A percentile compares a stretch with the other conserved stretches of the same genome.
Evolutionary conservation across 2,888 invertebrate species (phyloP).

Genomic region (Morinoia aosen): DNA sequence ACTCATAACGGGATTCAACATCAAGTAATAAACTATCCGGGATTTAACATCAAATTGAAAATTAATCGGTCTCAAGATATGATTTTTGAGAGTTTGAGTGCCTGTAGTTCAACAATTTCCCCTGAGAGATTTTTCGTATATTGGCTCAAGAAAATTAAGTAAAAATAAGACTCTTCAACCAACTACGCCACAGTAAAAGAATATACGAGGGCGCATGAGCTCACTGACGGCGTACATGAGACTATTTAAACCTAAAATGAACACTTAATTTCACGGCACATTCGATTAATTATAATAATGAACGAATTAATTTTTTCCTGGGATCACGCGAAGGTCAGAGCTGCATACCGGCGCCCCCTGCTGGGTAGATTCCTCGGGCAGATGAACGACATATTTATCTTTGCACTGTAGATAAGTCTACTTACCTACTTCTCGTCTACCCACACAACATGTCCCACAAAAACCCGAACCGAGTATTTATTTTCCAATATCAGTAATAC

Average conservation of each 20-base stretch:
- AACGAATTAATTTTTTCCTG: not conserved
- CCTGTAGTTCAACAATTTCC: not conserved
- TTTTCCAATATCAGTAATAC: too few species aligned
- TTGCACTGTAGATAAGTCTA: too few species aligned
- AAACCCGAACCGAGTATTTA: too few species aligned
- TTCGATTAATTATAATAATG: not conserved
- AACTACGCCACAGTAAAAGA: not conserved
- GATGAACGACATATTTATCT: too few species aligned
- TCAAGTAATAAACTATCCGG: not conserved
- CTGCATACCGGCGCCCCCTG: too few species aligned
- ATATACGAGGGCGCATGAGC: not conserved
- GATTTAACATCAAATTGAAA: not conserved
- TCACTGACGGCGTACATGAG: not conserved
- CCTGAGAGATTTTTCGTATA: not conserved
- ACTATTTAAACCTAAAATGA: not conserved
- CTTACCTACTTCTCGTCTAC: too few species aligned
- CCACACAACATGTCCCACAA: too few species aligned
- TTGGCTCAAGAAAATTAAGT: not conserved
- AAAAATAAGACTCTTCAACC: too few species aligned
- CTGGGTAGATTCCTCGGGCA: too few species aligned
- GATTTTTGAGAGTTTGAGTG: not conserved
- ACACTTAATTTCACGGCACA: not conserved
- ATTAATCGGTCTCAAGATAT: not conserved
- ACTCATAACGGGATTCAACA: not conserved
- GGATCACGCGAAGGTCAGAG: too few species aligned